A percentile compares a stretch with the other conserved stretches of the same genome.
These are phyloP conservation scores for Pogonomyrmex barbatus DNA, from an alignment of 1,140 invertebrate species.

Conservation along the genomic window DNA sequence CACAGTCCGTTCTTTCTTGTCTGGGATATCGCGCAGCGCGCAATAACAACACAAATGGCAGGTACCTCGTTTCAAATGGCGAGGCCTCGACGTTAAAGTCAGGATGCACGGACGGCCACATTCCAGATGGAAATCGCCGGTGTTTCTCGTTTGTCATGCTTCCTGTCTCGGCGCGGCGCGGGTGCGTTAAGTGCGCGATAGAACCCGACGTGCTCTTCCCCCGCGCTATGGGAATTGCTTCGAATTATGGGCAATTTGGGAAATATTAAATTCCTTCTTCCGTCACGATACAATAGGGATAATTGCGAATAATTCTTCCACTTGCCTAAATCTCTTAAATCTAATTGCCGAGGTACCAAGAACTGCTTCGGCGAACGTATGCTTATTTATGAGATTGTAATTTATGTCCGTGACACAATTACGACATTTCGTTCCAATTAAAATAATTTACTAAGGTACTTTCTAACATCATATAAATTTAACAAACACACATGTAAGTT, in stretches of 20 bases:
- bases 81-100: constrained; percentile 44
- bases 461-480: constrained; percentile 4
- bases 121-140: constrained; percentile 62
- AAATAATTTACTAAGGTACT: constrained; percentile 2
- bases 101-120: constrained; percentile 57
- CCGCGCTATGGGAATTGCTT: constrained; percentile 25
- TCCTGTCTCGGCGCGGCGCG: constrained; percentile 39
- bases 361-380: not conserved
- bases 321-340: not conserved
- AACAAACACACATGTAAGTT: constrained; percentile 2
- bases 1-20: constrained; percentile 31
- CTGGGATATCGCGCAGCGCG: constrained; percentile 42
- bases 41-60: constrained; percentile 42
- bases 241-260: constrained; percentile 32
- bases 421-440: not conserved
- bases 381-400: constrained; percentile 31
- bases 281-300: not conserved
- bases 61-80: constrained; percentile 45
- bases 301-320: not conserved
- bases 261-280: constrained; percentile 24
- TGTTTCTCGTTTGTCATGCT: constrained; percentile 63
- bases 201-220: not conserved
- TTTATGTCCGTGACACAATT: not conserved
- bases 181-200: constrained; percentile 29
- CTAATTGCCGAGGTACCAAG: not conserved